A percentile compares a stretch with the other conserved stretches of the same genome.
Evolutionary conservation across 2,113 vertebrate genomes (phyloP).

Genomic region (Neoarius graeffei): DNA sequence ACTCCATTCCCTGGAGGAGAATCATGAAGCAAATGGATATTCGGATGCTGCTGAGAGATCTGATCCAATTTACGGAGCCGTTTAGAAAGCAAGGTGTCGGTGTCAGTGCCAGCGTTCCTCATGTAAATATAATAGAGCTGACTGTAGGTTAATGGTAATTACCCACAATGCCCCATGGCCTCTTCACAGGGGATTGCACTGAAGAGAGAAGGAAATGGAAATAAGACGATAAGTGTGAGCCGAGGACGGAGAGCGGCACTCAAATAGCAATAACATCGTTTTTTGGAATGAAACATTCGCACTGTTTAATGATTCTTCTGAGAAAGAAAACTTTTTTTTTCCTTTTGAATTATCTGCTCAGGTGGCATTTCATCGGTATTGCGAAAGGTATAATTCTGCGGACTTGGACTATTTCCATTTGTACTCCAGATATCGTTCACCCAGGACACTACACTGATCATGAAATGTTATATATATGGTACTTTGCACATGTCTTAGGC

Average conservation of each 20-base stretch:
- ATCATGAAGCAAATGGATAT: slow-evolving; percentile 59
- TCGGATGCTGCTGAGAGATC: slow-evolving; percentile 55
- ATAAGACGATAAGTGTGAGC: neutral
- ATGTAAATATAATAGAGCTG: slow-evolving; percentile 59
- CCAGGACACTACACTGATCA: neutral
- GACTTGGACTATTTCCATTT: neutral
- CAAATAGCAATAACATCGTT: slow-evolving; percentile 23
- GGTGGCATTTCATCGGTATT: neutral
- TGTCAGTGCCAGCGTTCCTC: slow-evolving; percentile 48
- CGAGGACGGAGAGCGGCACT: neutral
- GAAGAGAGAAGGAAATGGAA: neutral
- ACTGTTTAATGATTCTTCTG: neutral
- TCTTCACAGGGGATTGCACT: neutral
- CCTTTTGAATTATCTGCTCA: neutral
- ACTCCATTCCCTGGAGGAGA: slow-evolving; percentile 57
- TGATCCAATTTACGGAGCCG: slow-evolving; percentile 64
- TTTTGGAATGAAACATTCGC: slow-evolving; percentile 52
- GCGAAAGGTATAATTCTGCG: neutral
- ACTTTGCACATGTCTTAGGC: no score
- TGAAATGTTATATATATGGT: neutral
- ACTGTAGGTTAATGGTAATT: slow-evolving; percentile 53
- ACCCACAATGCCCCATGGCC: slow-evolving; percentile 37
- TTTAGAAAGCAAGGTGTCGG: slow-evolving; percentile 59
- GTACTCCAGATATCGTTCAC: no score
- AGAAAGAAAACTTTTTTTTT: neutral